These are phyloP conservation scores for Bombus polaris DNA, from an alignment of 1,140 invertebrate species.

Conservation along the genomic window DNA sequence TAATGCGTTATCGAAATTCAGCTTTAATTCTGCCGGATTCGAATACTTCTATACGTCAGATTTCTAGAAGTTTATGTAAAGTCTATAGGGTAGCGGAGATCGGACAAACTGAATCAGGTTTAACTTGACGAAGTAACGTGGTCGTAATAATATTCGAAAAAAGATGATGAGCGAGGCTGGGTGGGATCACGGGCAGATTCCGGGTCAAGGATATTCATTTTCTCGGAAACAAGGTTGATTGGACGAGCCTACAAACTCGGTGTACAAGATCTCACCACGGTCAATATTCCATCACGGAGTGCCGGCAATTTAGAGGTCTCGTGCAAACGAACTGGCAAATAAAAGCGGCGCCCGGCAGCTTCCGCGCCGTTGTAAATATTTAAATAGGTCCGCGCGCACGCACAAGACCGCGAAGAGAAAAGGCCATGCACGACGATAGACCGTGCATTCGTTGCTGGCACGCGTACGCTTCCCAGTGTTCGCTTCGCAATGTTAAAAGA, in stretches of 20 bases:
- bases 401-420: not conserved
- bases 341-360: not conserved
- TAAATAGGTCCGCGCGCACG: slow-evolving; percentile 8
- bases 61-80: no score
- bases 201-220: not conserved
- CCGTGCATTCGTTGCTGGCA: not conserved
- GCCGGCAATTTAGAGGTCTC: not conserved
- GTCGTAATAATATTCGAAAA: no score
- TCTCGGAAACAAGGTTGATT: not conserved
- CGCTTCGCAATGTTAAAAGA: not conserved
- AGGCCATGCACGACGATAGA: not conserved
- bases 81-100: no score
- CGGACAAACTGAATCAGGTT: no score
- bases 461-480: not conserved
- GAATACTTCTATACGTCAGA: no score
- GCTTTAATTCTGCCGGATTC: no score
- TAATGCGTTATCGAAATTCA: no score
- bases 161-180: no score
- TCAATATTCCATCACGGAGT: not conserved
- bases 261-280: not conserved
- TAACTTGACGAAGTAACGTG: no score
- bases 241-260: not conserved
- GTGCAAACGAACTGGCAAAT: not conserved
- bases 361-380: slow-evolving; percentile 22
- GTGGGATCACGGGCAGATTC: not conserved